A percentile compares a stretch with the other conserved stretches of the same genome.
Evolutionary conservation across 2,888 invertebrate species (phyloP).

Genomic region (Macrophya annulata): DNA sequence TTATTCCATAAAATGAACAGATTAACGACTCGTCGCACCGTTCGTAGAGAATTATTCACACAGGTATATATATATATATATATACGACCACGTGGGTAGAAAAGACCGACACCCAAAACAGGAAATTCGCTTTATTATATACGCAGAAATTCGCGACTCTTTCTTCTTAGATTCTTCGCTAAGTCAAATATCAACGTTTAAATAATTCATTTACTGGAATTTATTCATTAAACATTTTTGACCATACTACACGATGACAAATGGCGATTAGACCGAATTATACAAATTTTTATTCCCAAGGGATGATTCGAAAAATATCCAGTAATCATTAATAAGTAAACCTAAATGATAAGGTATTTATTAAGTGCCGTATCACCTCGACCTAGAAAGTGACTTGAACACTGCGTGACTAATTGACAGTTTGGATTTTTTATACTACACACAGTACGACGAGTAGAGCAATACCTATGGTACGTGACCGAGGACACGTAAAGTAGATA

Average conservation of each 20-base stretch:
- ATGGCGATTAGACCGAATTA: background rate
- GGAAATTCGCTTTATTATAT: background rate
- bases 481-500: background rate
- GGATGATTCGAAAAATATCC: background rate
- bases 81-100: background rate
- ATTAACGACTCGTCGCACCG: slow-evolving; percentile 30
- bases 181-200: background rate
- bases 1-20: slow-evolving; percentile 28
- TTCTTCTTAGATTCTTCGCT: background rate
- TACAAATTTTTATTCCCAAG: background rate
- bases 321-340: background rate
- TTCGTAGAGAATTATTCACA: slow-evolving; percentile 2
- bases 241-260: too few relatives aligned
- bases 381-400: slow-evolving; percentile 33
- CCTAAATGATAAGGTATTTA: background rate
- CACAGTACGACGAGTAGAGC: background rate
- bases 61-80: too few relatives aligned
- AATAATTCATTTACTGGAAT: background rate
- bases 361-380: background rate
- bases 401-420: background rate
- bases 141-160: background rate
- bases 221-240: background rate
- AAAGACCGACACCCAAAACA: background rate
- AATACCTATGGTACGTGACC: background rate
- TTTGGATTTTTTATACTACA: slow-evolving; percentile 16